Conservation (phyloP, 2,888 invertebrate species). For the Empis stercorea region DNA sequence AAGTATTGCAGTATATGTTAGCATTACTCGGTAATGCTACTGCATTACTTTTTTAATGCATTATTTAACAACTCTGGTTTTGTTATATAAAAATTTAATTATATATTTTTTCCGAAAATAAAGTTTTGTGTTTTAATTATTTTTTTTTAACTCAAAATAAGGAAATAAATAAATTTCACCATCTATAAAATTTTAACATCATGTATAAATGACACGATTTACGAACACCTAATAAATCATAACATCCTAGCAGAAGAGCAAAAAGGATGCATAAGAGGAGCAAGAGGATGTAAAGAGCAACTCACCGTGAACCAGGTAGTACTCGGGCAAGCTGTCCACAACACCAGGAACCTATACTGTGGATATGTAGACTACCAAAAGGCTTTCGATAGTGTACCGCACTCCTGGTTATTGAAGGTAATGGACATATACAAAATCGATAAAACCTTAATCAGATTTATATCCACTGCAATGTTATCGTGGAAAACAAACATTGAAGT, state of each 20-base stretch:
- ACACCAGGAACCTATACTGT: background rate
- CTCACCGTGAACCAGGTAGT: too few species aligned
- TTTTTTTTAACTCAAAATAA: too few species aligned
- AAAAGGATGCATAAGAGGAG: slow-evolving; percentile 6
- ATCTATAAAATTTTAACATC: slow-evolving; percentile 7
- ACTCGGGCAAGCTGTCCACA: slow-evolving; percentile 2
- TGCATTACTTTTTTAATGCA: too few species aligned
- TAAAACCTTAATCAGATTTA: slow-evolving; percentile 5
- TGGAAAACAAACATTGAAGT: slow-evolving; percentile 6
- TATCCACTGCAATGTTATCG: background rate
- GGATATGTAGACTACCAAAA: slow-evolving; percentile 10
- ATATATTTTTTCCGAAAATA: too few species aligned
- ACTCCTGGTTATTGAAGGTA: slow-evolving; percentile 7
- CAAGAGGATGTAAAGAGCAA: slow-evolving; percentile 8
- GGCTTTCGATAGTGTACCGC: slow-evolving; percentile 9
- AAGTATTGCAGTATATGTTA: too few species aligned
- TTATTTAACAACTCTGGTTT: too few species aligned
- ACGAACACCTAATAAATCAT: slow-evolving; percentile 1
- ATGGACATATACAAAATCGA: slow-evolving; percentile 7
- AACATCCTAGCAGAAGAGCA: slow-evolving; percentile 7
- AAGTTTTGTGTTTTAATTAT: too few species aligned
- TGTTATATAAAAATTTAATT: too few species aligned
- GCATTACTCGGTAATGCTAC: too few species aligned
- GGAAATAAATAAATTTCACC: too few species aligned
- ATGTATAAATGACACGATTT: slow-evolving; percentile 5